phyloP scores from a whole-genome alignment of 2,888 invertebrate genomes.

The Drosophila neoperkinsi region DNA sequence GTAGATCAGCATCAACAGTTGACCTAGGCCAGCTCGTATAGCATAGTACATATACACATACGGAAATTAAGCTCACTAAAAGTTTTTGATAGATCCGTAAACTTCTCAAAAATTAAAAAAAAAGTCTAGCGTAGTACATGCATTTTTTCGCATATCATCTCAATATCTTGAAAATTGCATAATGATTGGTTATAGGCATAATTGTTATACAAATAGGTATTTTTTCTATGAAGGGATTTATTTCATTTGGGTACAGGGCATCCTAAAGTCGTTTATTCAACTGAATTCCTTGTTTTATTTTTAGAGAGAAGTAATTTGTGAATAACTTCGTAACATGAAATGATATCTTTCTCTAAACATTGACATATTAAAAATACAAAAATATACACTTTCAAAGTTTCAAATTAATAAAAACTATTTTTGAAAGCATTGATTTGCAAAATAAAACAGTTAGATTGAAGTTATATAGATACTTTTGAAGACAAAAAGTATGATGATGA shows the following conservation, averaged over 20 bases:
- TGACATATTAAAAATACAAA: not conserved
- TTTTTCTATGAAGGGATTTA: not conserved
- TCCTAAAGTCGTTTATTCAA: not conserved
- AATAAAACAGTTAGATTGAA: not conserved
- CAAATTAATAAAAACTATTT: not conserved
- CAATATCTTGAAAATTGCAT: not conserved
- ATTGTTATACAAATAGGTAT: not conserved
- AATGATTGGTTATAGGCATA: not conserved
- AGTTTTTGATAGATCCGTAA: not conserved
- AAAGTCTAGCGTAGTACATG: not conserved
- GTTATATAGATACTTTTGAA: not conserved
- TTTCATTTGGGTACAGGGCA: not conserved
- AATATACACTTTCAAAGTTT: not conserved
- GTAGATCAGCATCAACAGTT: slow-evolving; percentile 1
- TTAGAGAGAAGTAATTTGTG: not conserved
- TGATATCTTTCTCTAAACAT: not conserved
- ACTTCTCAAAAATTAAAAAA: not conserved
- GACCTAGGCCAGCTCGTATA: not conserved
- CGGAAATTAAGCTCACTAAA: not conserved
- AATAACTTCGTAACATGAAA: not conserved
- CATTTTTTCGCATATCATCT: not conserved
- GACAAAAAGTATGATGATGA: slow-evolving; percentile 1
- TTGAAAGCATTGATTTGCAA: not conserved
- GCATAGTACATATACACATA: not conserved
- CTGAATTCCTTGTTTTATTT: not conserved